Base-by-base conservation (phyloP, 1,140 invertebrate species). In the Triops cancriformis region DNA sequence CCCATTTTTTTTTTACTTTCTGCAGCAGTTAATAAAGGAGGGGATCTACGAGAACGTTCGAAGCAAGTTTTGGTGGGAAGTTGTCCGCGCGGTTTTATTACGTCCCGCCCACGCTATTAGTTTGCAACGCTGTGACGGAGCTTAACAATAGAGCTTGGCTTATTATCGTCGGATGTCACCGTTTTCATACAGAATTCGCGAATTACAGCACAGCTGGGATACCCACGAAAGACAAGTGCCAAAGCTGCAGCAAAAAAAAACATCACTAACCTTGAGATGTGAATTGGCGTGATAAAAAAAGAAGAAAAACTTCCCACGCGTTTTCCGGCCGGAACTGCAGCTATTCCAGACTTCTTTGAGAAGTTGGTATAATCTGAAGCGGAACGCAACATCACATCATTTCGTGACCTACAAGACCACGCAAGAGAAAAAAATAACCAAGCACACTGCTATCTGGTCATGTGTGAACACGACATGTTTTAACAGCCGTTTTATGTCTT, bases 261-360 rank as follows among this genome's bases (percentile, higher is more conserved):
- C 51, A 64, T 6, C 14, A n/a, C 9, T 23, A 64, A 64, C 51
- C 51, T 64, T 64, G n/a, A 64, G n/a, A n/a, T 64, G 14, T 12
- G 51, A 23, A 64, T 18, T 64, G 6, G 5, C 31, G 31, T n/a
- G 31, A 37, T 37, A 7, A 37, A 37, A 64, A 23, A n/a, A 23
- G 14, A 18, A 23, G 14, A 64, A 64, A 64, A 64, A 64, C 51
- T 64, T 64, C 51, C n/a, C 51, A 64, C 51, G 51, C 51, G 51
- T 64, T 64, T 64, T 64, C 51, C 51, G 51, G 51, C 51, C 51
- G 51, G 51, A 64, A 64, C 51, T 64, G 51, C 51, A 23, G 51
- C 51, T n/a, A 23, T 64, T 18, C 51, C 51, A 64, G 51, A 18
- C 51, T 64, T 64, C 51, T 23, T 0, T 64, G 14, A 64, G 1